Evolutionary conservation across 2,888 invertebrate species (phyloP), one percentile per base, ranked within the genome.

Genomic region (Cataglyphis altisquamis): DNA sequence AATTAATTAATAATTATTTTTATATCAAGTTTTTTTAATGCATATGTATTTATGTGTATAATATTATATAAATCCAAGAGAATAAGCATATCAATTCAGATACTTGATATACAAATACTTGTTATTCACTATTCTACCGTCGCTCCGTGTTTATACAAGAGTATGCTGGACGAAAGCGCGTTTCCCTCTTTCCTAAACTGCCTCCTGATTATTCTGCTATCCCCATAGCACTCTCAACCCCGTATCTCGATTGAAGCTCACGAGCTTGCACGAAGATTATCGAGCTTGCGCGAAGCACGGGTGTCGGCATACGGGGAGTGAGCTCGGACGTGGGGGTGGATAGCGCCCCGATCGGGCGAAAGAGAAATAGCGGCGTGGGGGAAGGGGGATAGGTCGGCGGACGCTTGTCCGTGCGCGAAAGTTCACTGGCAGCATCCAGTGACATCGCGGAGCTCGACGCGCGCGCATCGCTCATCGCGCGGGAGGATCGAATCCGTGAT

Each of bases 401-500:
- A 75, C 80, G 83, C 86, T 87, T 82, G 85, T 86, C 86, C 91
- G 88, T 89, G 89, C 88, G 90, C 89, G 86, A 92, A 90, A 92
- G 87, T 91, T 91, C 91, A 84, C 84, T 88, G 89, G 88, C 91
- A 89, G 89, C 89, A 89, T 89, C 89, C 93, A 94, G 94, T 94
- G 89, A 89, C 89, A 91, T 91, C 93, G 93, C 93, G 93, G 90
- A 92, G 88, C 90, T 92, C 91, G 90, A 83, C 92, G 93, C 93
- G 94, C 92, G 91, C 92, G 92, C 82, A 85, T 86, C 88, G 87
- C 82, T 62, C 29, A 70, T 55, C 60, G 67, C 62, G 83, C 48
- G 73, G 55, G 70, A 78, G 39, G 73, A 41, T 74, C 82, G 82
- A 70, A 73, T 29, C 66, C 45, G 29, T 18, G 29, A 70, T 45